phyloP scores from a whole-genome alignment of 2,888 invertebrate genomes.

The Hydrotaea cyrtoneurina region DNA sequence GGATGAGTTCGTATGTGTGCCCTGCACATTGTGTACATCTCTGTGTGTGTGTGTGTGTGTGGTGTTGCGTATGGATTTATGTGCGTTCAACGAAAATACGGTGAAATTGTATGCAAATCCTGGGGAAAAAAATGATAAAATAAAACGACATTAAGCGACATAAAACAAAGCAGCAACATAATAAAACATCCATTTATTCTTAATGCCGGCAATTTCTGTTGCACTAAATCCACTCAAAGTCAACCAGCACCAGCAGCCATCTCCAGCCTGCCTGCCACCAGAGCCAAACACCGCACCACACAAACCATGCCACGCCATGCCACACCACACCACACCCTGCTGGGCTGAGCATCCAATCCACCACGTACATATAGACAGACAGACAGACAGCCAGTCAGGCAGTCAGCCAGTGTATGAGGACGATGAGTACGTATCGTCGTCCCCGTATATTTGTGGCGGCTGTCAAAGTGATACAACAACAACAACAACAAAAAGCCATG shows the following conservation, averaged over 20 bases:
- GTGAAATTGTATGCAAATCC: slow-evolving; percentile 64
- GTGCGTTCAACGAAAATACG: slow-evolving; percentile 51
- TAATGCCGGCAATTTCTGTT: slow-evolving; percentile 70
- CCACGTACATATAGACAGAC: slow-evolving; percentile 4
- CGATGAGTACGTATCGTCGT: neutral
- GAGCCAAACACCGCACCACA: neutral
- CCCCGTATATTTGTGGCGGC: slow-evolving; percentile 1
- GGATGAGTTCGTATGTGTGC: neutral
- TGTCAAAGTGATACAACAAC: slow-evolving; percentile 26
- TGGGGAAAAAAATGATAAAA: slow-evolving; percentile 48
- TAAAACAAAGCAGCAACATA: slow-evolving; percentile 67
- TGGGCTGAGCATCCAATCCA: slow-evolving; percentile 9
- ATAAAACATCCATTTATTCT: slow-evolving; percentile 70
- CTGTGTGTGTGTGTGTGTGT: too few relatives aligned
- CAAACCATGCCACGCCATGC: neutral
- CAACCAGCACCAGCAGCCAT: slow-evolving; percentile 39
- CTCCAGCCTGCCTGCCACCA: slow-evolving; percentile 39
- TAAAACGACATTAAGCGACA: slow-evolving; percentile 65
- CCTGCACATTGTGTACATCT: neutral
- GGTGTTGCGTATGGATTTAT: slow-evolving; percentile 43
- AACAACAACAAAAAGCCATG: neutral
- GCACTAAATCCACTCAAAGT: slow-evolving; percentile 70
- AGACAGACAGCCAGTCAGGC: neutral
- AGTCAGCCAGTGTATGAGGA: neutral
- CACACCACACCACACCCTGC: neutral